Evolutionary conservation across 2,113 vertebrate species (phyloP), one percentile per base, ranked within the genome.

Genomic region (Callithrix jacchus): DNA sequence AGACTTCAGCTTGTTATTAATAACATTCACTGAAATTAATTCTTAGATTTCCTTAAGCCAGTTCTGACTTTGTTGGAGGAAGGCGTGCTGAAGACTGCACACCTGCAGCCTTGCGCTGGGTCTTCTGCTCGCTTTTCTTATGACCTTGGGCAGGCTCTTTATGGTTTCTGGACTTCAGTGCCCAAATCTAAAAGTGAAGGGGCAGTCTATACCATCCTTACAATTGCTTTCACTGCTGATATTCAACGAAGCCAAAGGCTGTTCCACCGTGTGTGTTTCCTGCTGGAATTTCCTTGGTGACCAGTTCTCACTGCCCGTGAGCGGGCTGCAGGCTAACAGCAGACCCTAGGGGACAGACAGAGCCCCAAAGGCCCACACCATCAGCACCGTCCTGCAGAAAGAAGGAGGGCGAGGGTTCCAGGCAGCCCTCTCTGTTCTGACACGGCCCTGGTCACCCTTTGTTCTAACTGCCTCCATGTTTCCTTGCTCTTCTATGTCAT

Each of bases 321-420:
- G 68, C 8, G 40, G 54, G 27, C 47, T 0, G 0, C 13, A 5
- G 52, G 92, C 88, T 96, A 89, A 70, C 94, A 92, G 89, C 82
- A 49, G 54, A 80, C 77, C 35, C 95, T 52, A 91, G 5, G 14
- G 93, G 49, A 87, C 47, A 70, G 93, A 79, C 35, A 91, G 86
- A 96, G 54, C 45, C 32, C 45, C 37, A 17, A 9, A 68, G 76
- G 71, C 70, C 56, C 9, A 56, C n/a, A 16, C 17, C 66, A 17
- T 13, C 66, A 18, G 14, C 71, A 64, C 35, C 6, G 1, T 35
- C 14, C 27, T 35, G 66, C 66, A 68, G 66, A 68, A 56, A 20
- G 35, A 21, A 2, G 58, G 17, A 56, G 37, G 47, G 18, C n/a
- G 2, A 1, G 21, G 49, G 32, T 10, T 4, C 35, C 17, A 70